Conservation (phyloP, 2,888 invertebrate species). For the Augochlorella aurata region DNA sequence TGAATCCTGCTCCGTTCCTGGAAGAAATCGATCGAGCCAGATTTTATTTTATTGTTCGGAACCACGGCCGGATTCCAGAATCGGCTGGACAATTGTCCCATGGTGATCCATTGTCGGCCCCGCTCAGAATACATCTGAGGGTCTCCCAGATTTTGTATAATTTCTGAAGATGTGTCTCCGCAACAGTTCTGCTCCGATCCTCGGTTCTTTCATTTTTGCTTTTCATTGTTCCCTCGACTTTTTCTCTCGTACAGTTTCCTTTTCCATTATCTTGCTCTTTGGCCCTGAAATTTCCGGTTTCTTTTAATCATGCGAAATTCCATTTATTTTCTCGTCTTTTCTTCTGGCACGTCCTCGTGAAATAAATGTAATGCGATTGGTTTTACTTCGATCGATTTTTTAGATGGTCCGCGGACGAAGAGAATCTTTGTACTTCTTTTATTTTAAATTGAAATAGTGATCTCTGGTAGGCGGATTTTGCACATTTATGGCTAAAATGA, state of each 20-base stretch:
- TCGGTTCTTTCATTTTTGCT: neutral
- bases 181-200: neutral
- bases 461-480: too few species aligned
- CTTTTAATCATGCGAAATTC: neutral
- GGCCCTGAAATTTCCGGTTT: neutral
- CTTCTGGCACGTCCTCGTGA: neutral
- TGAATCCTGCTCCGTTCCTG: slow-evolving; percentile 44
- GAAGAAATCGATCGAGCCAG: slow-evolving; percentile 54
- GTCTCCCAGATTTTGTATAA: slow-evolving; percentile 27
- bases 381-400: too few species aligned
- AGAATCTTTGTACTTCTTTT: too few species aligned
- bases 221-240: neutral
- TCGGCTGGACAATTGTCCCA: slow-evolving; percentile 42
- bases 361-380: too few species aligned
- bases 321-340: neutral
- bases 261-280: neutral
- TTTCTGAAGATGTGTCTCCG: neutral
- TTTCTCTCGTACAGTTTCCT: neutral
- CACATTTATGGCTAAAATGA: too few species aligned
- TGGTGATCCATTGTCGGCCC: slow-evolving; percentile 40
- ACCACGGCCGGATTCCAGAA: slow-evolving; percentile 26
- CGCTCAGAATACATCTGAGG: neutral
- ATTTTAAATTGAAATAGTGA: too few species aligned
- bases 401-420: too few species aligned
- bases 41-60: slow-evolving; percentile 53